Conservation (phyloP, 2,888 invertebrate genomes). For the Nephrocerus scutellatus region DNA sequence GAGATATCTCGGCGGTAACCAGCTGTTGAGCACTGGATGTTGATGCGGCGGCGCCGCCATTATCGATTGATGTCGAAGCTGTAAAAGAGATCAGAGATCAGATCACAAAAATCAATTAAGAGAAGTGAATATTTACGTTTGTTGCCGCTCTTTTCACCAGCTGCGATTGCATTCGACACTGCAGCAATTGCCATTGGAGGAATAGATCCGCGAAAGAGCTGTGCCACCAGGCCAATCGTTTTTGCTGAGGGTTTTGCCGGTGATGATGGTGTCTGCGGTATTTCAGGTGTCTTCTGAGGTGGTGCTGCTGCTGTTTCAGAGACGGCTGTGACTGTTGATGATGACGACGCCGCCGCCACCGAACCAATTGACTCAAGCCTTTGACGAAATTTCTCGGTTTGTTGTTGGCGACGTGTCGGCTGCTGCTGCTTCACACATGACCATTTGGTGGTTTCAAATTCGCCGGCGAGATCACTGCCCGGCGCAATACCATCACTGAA, state of each 20-base stretch:
- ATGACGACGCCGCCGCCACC: too few species aligned
- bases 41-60: not conserved
- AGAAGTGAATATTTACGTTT: not conserved
- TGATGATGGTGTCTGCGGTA: conserved; percentile 30
- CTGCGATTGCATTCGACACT: conserved; percentile 26
- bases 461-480: conserved; percentile 71
- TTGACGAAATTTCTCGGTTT: conserved; percentile 24
- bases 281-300: conserved; percentile 19
- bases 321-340: too few species aligned
- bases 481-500: conserved; percentile 85
- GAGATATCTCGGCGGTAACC: conserved; percentile 1
- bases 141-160: conserved; percentile 1
- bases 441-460: conserved; percentile 60
- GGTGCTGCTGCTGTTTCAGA: conserved; percentile 10
- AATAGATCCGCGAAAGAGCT: conserved; percentile 40
- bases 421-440: conserved; percentile 49
- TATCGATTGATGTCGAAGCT: not conserved
- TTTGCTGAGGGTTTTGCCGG: conserved; percentile 26
- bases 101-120: too few species aligned
- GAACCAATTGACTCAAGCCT: too few species aligned
- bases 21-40: not conserved
- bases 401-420: conserved; percentile 34
- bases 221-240: conserved; percentile 37
- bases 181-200: conserved; percentile 38
- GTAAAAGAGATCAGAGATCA: too few species aligned